Base-by-base conservation (phyloP, 2,888 invertebrate species). In the Aphidius colemani region DNA sequence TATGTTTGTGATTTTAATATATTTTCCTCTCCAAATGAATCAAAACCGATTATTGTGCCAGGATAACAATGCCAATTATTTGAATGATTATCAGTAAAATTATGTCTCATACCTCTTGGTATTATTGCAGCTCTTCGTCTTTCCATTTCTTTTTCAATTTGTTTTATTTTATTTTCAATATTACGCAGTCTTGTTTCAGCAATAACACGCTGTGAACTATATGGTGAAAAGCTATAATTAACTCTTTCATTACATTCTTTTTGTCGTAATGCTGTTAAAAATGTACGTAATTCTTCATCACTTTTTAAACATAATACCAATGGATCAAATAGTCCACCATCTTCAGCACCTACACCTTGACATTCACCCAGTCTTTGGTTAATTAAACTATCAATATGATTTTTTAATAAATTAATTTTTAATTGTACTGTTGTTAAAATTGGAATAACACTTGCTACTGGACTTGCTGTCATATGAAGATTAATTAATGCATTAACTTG, bases 181-280 rank as follows among this genome's bases (percentile, higher is more conserved):
- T 76, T 77, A 11, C 61, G 67, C 55, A 82, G 58, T 7, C 75
- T 70, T 1, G 71, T 69, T 56, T 80, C 76, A 1, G 77, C 76
- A 13, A 80, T 71, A 1, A 71, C 69, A 0, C 77, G 72, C 58
- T 82, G 81, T 0, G 79, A 72, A 6, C 69, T 67, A 48, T 78
- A 78, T 0, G 78, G 74, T 0, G 81, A 74, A 53, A 78, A 77
- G 43, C 73, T 78, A 0, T 75, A 59, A 61, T 79, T 81, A 6
- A 77, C 72, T 7, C 77, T 67, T 50, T 82, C 77, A 56, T 81
- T 75, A 67, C 75, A 74, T 63, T 82, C 82, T 48, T 75, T 78
- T 30, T 79, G 75, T 8, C 76, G 66, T 3, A 82, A 61, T 0
- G 66, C 68, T 1, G 64, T 60, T 6, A 81, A 53, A 7, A 82